Evolutionary conservation across 2,888 invertebrate species (phyloP), one percentile per base, ranked within the genome.

Genomic region (Bugulina stolonifera): DNA sequence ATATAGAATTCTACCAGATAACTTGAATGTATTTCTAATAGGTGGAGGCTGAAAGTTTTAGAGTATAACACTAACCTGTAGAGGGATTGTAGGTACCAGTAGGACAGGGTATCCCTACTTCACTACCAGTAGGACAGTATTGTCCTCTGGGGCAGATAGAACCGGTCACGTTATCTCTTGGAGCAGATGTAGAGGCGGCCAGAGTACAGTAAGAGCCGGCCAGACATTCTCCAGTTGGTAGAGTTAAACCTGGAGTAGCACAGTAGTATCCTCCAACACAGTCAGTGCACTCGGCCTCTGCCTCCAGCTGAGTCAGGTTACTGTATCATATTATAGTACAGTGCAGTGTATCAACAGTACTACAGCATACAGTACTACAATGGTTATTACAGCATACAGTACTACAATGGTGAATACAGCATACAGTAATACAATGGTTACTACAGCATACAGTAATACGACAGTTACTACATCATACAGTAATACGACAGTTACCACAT

Each of bases 231-330:
- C 80, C 81, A 23, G 79, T 74, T 3, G 80, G 80, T 14, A 75
- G 69, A 1, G 79, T 74, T 34, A 82, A 76, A 10, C 80, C 80
- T 43, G 73, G 73, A 23, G 74, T 73, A 10, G 72, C 79, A 75
- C 82, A 82, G 76, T 79, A 82, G 73, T 76, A 74, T n/a, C 82
- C 81, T 35, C 76, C 76, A 0, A 78, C 73, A 74, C 83, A 83
- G 3, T 74, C 73, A 1, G 77, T 77, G 73, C 83, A 83, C 75
- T 81, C 78, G 54, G 75, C 73, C 14, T 73, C 77, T 69, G 77
- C 74, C 69, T 77, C 78, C 25, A 82, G 74, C 2, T 80, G 78
- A 10, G 75, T 72, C 27, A 72, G 69, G 2, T 64, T 35, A 74
- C 55, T 81, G 79, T n/a, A 64, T 29, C n/a, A n/a, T n/a, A n/a